Base-by-base conservation (phyloP, 2,113 vertebrate species). In the Serinus canaria region DNA sequence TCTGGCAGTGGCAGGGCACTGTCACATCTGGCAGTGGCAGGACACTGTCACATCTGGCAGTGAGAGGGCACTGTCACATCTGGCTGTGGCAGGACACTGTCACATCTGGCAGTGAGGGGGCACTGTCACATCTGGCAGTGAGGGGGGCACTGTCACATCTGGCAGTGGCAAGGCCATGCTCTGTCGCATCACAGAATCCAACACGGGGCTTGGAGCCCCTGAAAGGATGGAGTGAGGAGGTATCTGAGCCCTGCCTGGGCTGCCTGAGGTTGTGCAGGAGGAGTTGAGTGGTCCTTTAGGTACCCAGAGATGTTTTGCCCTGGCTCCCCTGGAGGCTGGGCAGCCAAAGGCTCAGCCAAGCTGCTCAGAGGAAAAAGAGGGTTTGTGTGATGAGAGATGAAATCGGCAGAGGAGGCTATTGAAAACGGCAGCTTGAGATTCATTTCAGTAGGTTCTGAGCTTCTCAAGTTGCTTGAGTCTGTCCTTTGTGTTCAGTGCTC, bases 121-220 rank as follows among this genome's bases (percentile, higher is more conserved):
- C 39, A 39, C 39, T 39, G 39, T 39, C 39, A 39, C 39, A 39
- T 39, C 39, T 39, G 39, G 39, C 39, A 39, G 10, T 39, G 39
- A 39, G 10, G 10, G 10, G 11, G 39, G 39, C 39, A 39, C 39
- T 39, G 39, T 39, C 39, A 39, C 58, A 37, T 25, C 58, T 37
- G 58, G 58, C n/a, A 8, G 15, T 37, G n/a, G 6, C 16, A 6
- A 2, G 39, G 33, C 15, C 2, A 1, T 6, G 31, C 19, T 1
- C 20, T 14, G 31, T 18, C 49, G 13, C 41, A 5, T 27, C 41
- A 16, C 47, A 41, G 31, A 64, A 49, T 7, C 1, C 0, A 68
- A 0, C 37, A 1, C 7, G 1, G 30, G 13, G 35, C 5, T 3
- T 5, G 35, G 15, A 81, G 37, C 39, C 12, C 23, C 0, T 11